These are phyloP conservation scores for Tineola bisselliella DNA, from an alignment of 2,888 invertebrate species.

Conservation along the genomic window DNA sequence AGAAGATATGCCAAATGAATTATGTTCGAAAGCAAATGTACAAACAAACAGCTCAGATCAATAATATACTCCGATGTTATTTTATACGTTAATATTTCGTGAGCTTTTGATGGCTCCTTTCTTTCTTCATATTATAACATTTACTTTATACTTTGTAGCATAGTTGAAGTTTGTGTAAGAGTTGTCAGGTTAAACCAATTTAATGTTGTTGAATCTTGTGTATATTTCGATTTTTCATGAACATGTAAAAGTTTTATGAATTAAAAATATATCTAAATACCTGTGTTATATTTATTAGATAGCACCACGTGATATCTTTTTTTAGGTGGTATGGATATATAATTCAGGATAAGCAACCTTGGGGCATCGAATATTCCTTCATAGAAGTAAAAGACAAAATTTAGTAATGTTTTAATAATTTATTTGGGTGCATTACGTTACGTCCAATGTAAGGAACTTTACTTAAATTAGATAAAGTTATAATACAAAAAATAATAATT, in stretches of 20 bases:
- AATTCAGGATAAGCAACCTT: no score
- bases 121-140: neutral
- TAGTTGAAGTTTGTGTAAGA: neutral
- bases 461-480: neutral
- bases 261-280: slow-evolving; percentile 20
- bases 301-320: no score
- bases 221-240: slow-evolving; percentile 22
- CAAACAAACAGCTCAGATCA: no score
- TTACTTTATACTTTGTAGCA: neutral
- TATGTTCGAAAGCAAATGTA: no score
- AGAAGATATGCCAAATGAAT: no score
- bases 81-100: no score
- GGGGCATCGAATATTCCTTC: no score
- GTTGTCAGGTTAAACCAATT: slow-evolving; percentile 11
- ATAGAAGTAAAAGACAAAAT: neutral
- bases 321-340: no score
- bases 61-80: no score
- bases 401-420: neutral
- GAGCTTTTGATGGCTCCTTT: neutral
- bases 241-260: slow-evolving; percentile 40
- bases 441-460: neutral
- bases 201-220: slow-evolving; percentile 33
- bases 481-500: neutral
- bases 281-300: neutral
- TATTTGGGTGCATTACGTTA: slow-evolving; percentile 1